A percentile compares a stretch with the other conserved stretches of the same genome.
These are phyloP conservation scores for Amphimedon queenslandica DNA, from an alignment of 37 sponge, comb jelly and placozoan species.

Conservation along the genomic window DNA sequence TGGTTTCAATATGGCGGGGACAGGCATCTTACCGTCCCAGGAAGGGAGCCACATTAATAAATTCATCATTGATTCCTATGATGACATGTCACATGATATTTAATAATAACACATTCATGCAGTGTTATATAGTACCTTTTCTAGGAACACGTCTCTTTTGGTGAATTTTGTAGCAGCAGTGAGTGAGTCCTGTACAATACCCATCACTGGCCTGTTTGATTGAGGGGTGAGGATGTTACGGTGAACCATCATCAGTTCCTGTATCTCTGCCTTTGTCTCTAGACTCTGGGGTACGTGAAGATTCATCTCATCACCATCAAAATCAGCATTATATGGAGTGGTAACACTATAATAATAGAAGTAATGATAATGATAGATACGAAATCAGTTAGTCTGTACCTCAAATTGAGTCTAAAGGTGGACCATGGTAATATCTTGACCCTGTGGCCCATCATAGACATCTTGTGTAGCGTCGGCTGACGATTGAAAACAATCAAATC, in stretches of 20 bases:
- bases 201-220: constrained; percentile 99
- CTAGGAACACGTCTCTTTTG: constrained; percentile 94
- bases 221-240: constrained; percentile 95
- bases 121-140: constrained; percentile 55
- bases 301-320: constrained; percentile 99
- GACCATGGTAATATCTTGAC: constrained; percentile 98
- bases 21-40: constrained; percentile 98
- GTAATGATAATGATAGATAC: background rate
- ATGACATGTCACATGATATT: background rate
- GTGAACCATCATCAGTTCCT: constrained; percentile 86
- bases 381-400: constrained; percentile 22
- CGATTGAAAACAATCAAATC: constrained; percentile 97
- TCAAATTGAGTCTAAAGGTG: constrained; percentile 96
- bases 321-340: constrained; percentile 99
- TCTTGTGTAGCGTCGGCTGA: constrained; percentile 99
- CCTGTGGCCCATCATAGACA: constrained; percentile 99
- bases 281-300: constrained; percentile 97
- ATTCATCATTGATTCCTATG: constrained; percentile 91
- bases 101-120: background rate
- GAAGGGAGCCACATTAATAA: constrained; percentile 97
- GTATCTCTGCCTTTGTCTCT: constrained; percentile 95
- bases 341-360: constrained; percentile 76
- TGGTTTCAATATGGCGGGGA: constrained; percentile 96
- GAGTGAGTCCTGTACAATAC: constrained; percentile 97
- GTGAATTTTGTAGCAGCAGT: constrained; percentile 93